A percentile compares a stretch with the other conserved stretches of the same genome.
phyloP scores from a whole-genome alignment of 2,113 vertebrate species.

The Nannospalax galili region DNA sequence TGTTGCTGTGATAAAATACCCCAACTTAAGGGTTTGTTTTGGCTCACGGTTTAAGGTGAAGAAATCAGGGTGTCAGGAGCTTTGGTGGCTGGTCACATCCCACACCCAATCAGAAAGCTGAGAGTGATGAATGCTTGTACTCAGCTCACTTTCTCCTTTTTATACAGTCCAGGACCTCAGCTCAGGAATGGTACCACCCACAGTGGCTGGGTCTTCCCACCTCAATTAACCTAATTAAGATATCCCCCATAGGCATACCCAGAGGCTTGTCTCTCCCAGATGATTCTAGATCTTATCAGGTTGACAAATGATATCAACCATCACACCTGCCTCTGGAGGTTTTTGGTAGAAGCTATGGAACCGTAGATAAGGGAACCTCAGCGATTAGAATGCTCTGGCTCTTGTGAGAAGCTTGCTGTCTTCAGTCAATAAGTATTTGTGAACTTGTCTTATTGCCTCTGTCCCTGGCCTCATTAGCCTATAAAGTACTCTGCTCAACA shows the following conservation, averaged over 20 bases:
- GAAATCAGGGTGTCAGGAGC: not conserved
- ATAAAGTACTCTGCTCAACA: not conserved
- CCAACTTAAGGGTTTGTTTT: not conserved
- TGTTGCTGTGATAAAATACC: not conserved
- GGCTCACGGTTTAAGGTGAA: not conserved
- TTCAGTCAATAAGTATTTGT: not conserved
- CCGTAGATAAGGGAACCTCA: not conserved
- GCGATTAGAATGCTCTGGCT: not conserved
- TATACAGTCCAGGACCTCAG: not conserved
- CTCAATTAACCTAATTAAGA: not conserved
- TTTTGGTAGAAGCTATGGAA: not conserved
- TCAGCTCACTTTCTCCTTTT: not conserved
- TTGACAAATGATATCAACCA: not conserved
- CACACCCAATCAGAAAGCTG: not conserved
- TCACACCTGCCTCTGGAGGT: not conserved
- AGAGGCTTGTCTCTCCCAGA: not conserved
- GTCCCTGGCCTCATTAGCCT: not conserved
- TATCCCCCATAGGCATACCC: not conserved
- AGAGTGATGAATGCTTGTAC: not conserved
- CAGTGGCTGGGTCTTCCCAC: not conserved
- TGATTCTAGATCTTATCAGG: not conserved
- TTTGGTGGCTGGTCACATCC: not conserved
- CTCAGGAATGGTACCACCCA: not conserved
- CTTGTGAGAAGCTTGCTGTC: not conserved
- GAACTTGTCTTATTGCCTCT: not conserved